These are phyloP conservation scores for Uropetala carovei DNA, from an alignment of 2,888 invertebrate genomes.

Conservation along the genomic window DNA sequence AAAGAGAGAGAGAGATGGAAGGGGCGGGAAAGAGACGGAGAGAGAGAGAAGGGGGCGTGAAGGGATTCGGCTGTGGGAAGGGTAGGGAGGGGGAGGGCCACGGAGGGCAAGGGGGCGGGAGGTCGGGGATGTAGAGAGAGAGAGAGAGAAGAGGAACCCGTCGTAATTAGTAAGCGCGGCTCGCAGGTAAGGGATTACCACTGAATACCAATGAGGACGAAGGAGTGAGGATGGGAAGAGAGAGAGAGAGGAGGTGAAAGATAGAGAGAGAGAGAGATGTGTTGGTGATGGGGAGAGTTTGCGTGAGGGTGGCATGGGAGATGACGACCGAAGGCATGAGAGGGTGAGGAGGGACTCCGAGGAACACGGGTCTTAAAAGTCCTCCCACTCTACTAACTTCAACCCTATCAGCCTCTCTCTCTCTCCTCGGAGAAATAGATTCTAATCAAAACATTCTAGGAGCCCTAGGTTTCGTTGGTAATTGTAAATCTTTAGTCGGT, in stretches of 20 bases:
- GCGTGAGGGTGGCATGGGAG: background rate
- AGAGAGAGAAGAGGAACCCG: constrained; percentile 35
- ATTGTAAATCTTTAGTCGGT: background rate
- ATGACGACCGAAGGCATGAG: background rate
- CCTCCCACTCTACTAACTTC: background rate
- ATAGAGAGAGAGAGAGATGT: background rate
- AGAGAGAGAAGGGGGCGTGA: background rate
- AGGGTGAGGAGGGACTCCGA: background rate
- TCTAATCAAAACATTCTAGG: constrained; percentile 30
- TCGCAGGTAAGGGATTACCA: constrained; percentile 62
- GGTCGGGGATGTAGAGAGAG: background rate
- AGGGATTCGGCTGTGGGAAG: background rate
- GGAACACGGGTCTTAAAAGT: background rate
- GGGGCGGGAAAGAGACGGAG: background rate
- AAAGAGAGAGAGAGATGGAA: background rate
- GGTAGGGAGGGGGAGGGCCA: background rate
- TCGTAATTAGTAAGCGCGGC: constrained; percentile 59
- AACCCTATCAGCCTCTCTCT: background rate
- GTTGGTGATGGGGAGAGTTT: constrained; percentile 36
- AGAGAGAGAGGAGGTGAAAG: background rate
- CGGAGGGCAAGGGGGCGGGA: background rate
- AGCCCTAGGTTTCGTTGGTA: background rate
- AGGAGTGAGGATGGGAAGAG: background rate
- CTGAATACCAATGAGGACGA: constrained; percentile 37
- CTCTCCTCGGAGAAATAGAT: background rate